Base-by-base conservation (phyloP, 2,113 vertebrate genomes). In the Thinocorus orbignyianus region DNA sequence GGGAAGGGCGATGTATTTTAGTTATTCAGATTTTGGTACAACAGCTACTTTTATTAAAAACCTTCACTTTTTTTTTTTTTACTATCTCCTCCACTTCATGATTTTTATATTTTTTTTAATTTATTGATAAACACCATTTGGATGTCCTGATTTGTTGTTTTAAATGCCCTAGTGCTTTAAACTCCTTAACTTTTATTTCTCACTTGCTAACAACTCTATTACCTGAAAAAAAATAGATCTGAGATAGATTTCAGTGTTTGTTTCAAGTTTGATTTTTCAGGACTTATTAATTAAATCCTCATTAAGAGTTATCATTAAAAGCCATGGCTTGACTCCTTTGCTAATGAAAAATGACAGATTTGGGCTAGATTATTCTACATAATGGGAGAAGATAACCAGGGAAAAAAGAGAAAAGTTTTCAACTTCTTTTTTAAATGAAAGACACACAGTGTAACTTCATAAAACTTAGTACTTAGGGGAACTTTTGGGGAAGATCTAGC, bases 331-430 rank as follows among this genome's bases (percentile, higher is more conserved):
- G 48, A 70, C 57, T 96, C 35, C 46, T 95, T 71, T 84, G 71
- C 85, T 94, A 88, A 96, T 96, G 68, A 77, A 79, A 89, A 91
- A 65, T 81, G 88, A 83, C 94, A 96, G 85, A 83, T 86, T 86
- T 6, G 72, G 76, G 88, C 82, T 86, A 93, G 33, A 70, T 42
- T 61, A 84, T 76, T 52, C 65, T 69, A 19, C 54, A 25, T n/a
- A 39, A 46, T 54, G 48, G 41, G 41, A 78, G 94, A 94, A 72
- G 17, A 57, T 42, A 85, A 66, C 28, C 6, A 4, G 26, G 26
- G 30, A 4, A 22, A 48, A 33, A 70, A 44, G 1, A 15, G 10
- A n/a, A 42, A 20, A 41, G 33, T 85, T 81, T 81, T 87, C 33
- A 78, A 4, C 42, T 62, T 12, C 24, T 79, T 69, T 86, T 42